Evolutionary conservation across 2,113 vertebrate species (phyloP).

Genomic region (Apaloderma vittatum): DNA sequence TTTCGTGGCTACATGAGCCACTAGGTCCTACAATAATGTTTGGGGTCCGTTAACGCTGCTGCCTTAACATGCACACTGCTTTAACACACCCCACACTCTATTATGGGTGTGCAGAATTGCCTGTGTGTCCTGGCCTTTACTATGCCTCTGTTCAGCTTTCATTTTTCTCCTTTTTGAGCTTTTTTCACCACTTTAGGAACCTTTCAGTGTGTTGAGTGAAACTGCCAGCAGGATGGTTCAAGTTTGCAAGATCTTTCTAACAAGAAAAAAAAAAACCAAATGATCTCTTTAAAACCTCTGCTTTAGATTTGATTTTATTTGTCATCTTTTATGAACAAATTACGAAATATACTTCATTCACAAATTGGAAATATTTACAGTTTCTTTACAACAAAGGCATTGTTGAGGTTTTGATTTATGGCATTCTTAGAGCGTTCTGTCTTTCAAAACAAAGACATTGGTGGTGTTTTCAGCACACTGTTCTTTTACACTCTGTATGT

Average conservation of each 20-base stretch:
- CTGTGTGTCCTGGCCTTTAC: not conserved
- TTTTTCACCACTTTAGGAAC: not conserved
- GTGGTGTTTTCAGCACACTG: slow-evolving; percentile 54
- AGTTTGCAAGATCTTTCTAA: slow-evolving; percentile 28
- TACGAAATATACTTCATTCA: slow-evolving; percentile 84
- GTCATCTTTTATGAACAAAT: slow-evolving; percentile 80
- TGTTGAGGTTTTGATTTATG: slow-evolving; percentile 78
- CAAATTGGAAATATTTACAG: slow-evolving; percentile 82
- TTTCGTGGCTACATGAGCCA: not conserved
- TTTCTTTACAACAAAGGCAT: slow-evolving; percentile 82
- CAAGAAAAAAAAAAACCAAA: not conserved
- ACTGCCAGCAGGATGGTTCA: slow-evolving; percentile 36
- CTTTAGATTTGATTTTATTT: slow-evolving; percentile 71
- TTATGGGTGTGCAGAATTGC: slow-evolving; percentile 2
- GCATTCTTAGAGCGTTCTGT: slow-evolving; percentile 71
- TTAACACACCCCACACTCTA: not conserved
- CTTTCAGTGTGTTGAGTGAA: slow-evolving; percentile 23
- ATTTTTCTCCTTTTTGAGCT: not conserved
- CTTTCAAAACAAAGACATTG: slow-evolving; percentile 83
- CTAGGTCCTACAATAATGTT: not conserved
- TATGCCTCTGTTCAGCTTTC: not conserved
- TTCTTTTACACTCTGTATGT: slow-evolving; percentile 56
- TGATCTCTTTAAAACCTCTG: not conserved
- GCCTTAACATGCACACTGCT: not conserved
- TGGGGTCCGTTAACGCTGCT: not conserved